These are phyloP conservation scores for Alosa alosa DNA, from an alignment of 2,113 vertebrate genomes.

Conservation along the genomic window DNA sequence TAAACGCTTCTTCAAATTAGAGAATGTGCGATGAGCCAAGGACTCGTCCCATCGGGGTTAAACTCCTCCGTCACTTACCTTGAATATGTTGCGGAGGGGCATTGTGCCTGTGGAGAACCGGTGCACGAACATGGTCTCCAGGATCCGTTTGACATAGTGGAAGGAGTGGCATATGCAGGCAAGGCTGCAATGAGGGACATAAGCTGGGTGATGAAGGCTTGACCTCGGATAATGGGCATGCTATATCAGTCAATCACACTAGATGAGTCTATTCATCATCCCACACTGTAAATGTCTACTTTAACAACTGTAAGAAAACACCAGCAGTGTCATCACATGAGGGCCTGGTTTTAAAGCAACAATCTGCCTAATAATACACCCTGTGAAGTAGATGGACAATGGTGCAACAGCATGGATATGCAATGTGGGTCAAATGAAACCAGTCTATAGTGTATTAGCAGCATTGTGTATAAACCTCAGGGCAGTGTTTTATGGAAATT, in stretches of 20 bases:
- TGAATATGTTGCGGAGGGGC: constrained; percentile 89
- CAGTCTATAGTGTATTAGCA: background rate
- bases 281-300: background rate
- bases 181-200: constrained; percentile 65
- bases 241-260: constrained; percentile 18
- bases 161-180: constrained; percentile 88
- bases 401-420: background rate
- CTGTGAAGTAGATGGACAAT: background rate
- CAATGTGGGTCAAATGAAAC: no score
- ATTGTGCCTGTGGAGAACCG: constrained; percentile 90
- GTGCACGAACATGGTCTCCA: constrained; percentile 88
- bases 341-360: background rate
- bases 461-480: no score
- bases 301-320: background rate
- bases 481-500: no score
- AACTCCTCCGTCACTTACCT: constrained; percentile 62
- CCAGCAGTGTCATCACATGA: background rate
- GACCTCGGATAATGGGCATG: background rate
- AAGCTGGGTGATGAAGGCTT: background rate
- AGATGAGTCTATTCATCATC: background rate
- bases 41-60: background rate
- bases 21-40: background rate
- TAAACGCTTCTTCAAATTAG: background rate
- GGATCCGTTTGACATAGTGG: constrained; percentile 86
- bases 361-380: background rate